Conservation (phyloP, 2,888 invertebrate species). For the Cryptus viduatorius region DNA sequence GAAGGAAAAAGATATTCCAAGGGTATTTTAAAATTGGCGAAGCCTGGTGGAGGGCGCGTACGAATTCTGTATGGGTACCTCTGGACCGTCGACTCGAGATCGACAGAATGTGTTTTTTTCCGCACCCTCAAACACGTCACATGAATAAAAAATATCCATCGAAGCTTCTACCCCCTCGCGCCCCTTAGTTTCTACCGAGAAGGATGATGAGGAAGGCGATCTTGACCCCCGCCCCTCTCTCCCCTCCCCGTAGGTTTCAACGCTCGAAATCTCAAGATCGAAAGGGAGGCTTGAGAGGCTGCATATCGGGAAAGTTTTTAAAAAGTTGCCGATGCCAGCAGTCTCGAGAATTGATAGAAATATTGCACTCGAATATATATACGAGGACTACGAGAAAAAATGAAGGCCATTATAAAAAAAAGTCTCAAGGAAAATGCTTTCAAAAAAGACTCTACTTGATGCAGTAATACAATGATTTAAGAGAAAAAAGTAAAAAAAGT, state of each 20-base stretch:
- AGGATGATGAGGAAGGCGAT: slow-evolving; percentile 7
- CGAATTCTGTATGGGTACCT: slow-evolving; percentile 12
- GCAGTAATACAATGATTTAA: too few species aligned
- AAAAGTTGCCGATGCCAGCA: slow-evolving; percentile 17
- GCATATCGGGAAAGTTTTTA: slow-evolving; percentile 26
- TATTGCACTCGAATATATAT: background rate
- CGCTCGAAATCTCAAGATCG: slow-evolving; percentile 18
- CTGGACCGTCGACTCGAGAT: slow-evolving; percentile 72
- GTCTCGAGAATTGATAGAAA: background rate
- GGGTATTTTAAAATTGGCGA: slow-evolving; percentile 65
- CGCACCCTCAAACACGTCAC: slow-evolving; percentile 83
- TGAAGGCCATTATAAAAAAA: background rate
- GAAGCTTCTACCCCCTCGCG: slow-evolving; percentile 79
- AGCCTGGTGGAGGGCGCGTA: slow-evolving; percentile 14
- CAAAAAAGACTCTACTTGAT: background rate
- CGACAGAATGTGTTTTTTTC: slow-evolving; percentile 83
- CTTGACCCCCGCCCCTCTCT: background rate
- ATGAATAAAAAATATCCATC: slow-evolving; percentile 85
- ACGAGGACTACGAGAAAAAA: background rate
- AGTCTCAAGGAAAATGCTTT: background rate
- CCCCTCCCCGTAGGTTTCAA: slow-evolving; percentile 3
- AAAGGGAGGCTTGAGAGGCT: background rate
- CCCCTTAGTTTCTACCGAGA: slow-evolving; percentile 72
- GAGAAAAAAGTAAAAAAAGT: too few species aligned
- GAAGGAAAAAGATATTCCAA: slow-evolving; percentile 28